Conservation (phyloP, 2,113 vertebrate species). For the Brachirus orientalis region DNA sequence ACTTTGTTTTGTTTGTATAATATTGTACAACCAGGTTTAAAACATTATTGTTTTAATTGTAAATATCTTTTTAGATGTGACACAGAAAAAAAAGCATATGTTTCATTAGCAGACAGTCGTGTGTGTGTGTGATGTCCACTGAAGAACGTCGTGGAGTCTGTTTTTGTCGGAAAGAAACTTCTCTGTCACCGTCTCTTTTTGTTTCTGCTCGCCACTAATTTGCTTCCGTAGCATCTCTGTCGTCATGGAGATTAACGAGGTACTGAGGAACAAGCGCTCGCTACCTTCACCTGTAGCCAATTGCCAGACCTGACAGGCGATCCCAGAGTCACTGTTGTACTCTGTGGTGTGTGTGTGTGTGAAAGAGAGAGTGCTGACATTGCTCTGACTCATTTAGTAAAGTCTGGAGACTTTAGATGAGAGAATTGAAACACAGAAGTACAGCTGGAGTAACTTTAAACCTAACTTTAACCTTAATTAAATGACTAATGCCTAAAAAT, state of each 20-base stretch:
- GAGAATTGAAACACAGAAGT: conserved; percentile 44
- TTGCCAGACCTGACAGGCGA: conserved; percentile 60
- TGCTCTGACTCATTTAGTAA: conserved; percentile 35
- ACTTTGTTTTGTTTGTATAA: no score
- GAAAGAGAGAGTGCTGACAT: conserved; percentile 29
- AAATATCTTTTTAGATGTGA: no score
- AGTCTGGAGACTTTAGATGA: conserved; percentile 35
- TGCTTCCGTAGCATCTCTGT: conserved; percentile 75
- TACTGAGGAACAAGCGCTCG: conserved; percentile 54
- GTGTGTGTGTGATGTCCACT: no score
- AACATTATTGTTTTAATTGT: no score
- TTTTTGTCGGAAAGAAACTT: no score
- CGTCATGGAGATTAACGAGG: conserved; percentile 79
- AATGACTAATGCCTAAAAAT: no score
- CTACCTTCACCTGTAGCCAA: conserved; percentile 29
- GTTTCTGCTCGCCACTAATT: conserved; percentile 54
- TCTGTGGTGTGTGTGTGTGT: conserved; percentile 31
- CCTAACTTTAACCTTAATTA: no score
- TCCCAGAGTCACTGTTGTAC: conserved; percentile 53
- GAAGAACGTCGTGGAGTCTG: no score
- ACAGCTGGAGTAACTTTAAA: conserved; percentile 64
- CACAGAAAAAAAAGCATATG: no score
- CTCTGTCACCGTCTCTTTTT: no score
- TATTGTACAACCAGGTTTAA: no score
- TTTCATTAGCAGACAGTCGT: no score